Evolutionary conservation across 2,797 vertebrate genomes (phyloP).

Genomic region (Dendrocincla tyrannina): DNA sequence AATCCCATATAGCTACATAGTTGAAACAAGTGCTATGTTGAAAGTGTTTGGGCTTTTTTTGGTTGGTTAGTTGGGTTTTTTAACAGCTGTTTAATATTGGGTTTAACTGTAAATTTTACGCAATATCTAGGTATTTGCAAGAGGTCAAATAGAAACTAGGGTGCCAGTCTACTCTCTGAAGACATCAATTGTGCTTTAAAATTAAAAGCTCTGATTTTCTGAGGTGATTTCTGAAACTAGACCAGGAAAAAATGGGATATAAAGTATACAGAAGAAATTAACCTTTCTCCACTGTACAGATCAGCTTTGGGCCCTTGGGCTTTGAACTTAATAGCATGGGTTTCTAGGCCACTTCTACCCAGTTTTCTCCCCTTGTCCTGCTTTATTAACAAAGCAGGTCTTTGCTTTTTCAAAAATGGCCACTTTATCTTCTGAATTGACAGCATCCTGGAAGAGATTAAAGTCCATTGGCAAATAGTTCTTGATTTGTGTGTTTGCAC

Average conservation of each 20-base stretch:
- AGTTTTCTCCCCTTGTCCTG: neutral
- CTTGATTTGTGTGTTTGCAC: neutral
- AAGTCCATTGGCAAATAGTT: neutral
- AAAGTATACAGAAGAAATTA: neutral
- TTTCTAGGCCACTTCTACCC: constrained; percentile 11
- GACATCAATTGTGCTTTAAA: neutral
- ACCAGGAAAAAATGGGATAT: neutral
- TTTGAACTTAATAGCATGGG: neutral
- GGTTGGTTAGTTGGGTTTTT: neutral
- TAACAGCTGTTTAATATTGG: neutral
- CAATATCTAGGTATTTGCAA: neutral
- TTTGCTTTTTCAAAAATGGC: neutral
- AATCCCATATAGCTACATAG: neutral
- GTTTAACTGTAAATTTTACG: neutral
- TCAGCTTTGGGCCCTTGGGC: neutral
- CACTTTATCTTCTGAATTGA: neutral
- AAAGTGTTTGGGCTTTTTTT: neutral
- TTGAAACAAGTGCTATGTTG: neutral
- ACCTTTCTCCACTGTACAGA: neutral
- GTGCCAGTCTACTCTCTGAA: neutral
- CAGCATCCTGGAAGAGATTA: neutral
- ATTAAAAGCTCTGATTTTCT: neutral
- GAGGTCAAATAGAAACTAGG: neutral
- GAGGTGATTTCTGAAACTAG: neutral
- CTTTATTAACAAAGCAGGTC: neutral